Evolutionary conservation across 2,113 vertebrate genomes (phyloP), one percentile per base, ranked within the genome.

Genomic region (Chelonoidis abingdonii): DNA sequence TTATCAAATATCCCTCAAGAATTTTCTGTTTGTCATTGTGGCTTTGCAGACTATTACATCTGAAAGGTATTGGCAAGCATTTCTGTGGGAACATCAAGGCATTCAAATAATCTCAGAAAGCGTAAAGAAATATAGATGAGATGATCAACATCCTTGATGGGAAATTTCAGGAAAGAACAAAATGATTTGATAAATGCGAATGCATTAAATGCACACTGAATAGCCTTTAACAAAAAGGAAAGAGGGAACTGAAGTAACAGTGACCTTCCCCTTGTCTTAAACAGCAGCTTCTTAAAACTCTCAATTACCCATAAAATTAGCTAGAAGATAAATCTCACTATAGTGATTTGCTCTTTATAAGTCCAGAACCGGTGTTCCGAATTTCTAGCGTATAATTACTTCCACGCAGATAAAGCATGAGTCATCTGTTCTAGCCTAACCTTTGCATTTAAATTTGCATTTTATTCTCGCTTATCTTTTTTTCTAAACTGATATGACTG

Each of bases 361-460:
- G 94, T 95, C 93, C 86, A 85, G 88, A 97, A 90, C 54, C 92
- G 90, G 89, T 87, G 82, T 96, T 95, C 91, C 92, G 83, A 98
- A 97, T 97, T 96, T 91, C 95, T 83, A 89, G 76, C 82, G 91
- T 92, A 96, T 97, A 98, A 98, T 98, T 97, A 95, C 94, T 97
- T 95, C 87, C 90, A 76, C 83, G 86, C 44, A 96, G 97, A 96
- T 97, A 97, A 98, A 95, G 86, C 65, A 93, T 89, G 95, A 97
- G 83, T 97, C 97, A 98, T 95, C 94, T 96, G 52, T 93, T 93
- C 86, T 93, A 82, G 52, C 75, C 95, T 97, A 97, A 97, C 94
- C 97, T 98, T 97, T 96, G 90, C 94, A 97, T 97, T 97, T 94
- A 95, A 96, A 97, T 97, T 97, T 93, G 88, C 95, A 97, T 97